Conservation (phyloP, 2,113 vertebrate genomes). For the Crotalus tigris region DNA sequence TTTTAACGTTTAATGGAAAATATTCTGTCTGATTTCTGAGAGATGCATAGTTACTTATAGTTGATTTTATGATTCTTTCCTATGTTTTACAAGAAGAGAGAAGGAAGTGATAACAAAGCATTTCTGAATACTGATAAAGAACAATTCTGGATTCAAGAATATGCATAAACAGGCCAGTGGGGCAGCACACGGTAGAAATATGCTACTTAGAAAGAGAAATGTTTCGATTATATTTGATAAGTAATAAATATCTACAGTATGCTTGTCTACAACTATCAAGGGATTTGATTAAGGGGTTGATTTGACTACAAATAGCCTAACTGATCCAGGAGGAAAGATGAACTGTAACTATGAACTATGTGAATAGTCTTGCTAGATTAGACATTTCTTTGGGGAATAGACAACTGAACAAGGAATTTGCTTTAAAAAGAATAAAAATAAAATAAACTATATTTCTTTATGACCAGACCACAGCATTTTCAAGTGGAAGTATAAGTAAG, state of each 20-base stretch:
- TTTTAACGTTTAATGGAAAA: neutral
- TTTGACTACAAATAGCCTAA: constrained; percentile 55
- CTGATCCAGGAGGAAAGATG: constrained; percentile 49
- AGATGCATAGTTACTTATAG: neutral
- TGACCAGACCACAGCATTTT: neutral
- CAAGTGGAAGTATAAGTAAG: too few species aligned
- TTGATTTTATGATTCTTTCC: neutral
- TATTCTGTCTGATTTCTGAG: neutral
- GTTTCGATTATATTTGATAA: constrained; percentile 19
- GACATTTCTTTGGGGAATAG: constrained; percentile 36
- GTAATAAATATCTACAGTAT: constrained; percentile 37
- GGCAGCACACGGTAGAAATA: neutral
- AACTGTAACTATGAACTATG: constrained; percentile 32
- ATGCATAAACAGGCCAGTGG: neutral
- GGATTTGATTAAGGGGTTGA: constrained; percentile 54
- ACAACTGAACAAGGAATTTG: neutral
- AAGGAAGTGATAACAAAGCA: neutral
- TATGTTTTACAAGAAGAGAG: neutral
- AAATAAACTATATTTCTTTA: neutral
- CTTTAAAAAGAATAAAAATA: neutral
- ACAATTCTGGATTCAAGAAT: neutral
- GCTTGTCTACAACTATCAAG: constrained; percentile 44
- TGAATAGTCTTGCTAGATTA: constrained; percentile 39
- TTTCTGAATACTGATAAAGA: neutral
- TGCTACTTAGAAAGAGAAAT: constrained; percentile 5